These are phyloP conservation scores for Sphinx pinastri DNA, from an alignment of 2,888 invertebrate genomes.

Conservation along the genomic window DNA sequence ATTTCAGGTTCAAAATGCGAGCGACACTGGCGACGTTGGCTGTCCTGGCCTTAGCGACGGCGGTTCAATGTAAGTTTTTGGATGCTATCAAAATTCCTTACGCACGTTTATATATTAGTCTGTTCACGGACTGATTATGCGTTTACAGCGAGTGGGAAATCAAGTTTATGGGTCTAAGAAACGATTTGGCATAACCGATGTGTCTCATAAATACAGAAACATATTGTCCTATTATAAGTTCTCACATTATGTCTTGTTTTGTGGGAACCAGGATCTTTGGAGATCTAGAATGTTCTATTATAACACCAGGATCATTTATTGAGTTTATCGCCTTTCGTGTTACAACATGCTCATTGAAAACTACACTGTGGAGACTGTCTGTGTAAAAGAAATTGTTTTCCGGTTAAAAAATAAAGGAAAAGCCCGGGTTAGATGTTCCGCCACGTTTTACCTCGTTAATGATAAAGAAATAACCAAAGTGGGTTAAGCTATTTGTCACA, in stretches of 20 bases:
- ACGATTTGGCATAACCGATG: neutral
- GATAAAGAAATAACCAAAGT: neutral
- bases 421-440: neutral
- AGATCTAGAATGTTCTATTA: too few species aligned
- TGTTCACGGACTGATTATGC: slow-evolving; percentile 5
- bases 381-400: too few species aligned
- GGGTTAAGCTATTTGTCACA: neutral
- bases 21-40: slow-evolving; percentile 74
- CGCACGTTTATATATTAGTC: neutral
- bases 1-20: slow-evolving; percentile 73
- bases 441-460: neutral
- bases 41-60: slow-evolving; percentile 63
- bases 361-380: too few species aligned
- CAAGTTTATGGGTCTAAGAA: neutral
- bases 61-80: slow-evolving; percentile 28
- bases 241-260: too few species aligned
- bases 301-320: too few species aligned
- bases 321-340: too few species aligned
- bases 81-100: slow-evolving; percentile 17
- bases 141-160: slow-evolving; percentile 6
- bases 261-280: too few species aligned
- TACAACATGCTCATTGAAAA: too few species aligned
- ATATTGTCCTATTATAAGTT: neutral
- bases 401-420: too few species aligned
- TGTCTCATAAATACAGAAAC: neutral